Evolutionary conservation across 2,888 invertebrate species (phyloP), one percentile per base, ranked within the genome.

Genomic region (Torymus tubicola): DNA sequence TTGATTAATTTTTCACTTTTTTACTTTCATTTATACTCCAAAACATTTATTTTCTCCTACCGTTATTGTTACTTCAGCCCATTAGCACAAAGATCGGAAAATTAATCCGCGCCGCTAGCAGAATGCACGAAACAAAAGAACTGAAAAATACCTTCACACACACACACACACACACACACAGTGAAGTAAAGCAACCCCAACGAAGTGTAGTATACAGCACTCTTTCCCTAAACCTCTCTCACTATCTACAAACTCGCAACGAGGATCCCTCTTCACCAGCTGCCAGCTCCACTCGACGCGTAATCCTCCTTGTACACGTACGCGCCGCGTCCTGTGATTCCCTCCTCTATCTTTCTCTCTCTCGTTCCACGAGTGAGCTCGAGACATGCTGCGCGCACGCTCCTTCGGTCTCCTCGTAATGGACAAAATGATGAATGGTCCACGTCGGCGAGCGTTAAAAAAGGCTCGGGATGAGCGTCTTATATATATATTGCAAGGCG

Each of bases 351-450:
- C n/a, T 16, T 18, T 50, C 74, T 61, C 72, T 18, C 50, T 14
- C 18, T 21, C 57, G 67, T 42, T 42, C 42, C 42, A 42, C 42
- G 42, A 42, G 42, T 8, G 42, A 42, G 42, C 42, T 42, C 42
- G 42, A 42, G 42, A 42, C 42, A 42, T 42, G 42, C 8, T 42
- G 8, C 42, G 31, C 2, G 5, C 21, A 21, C 21, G 21, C 21
- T 21, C 21, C 31, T 31, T 31, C 31, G 42, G 8, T 42, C 42
- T 42, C 42, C 60, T 65, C 24, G 71, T 60, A 68, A 76, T 69
- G 69, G 76, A 69, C 76, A 64, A 76, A 69, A 68, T 76, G 76
- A 76, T 68, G 76, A 76, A 76, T 76, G 68, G 69, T 31, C 69
- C 52, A 21, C 16, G 21, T 11, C 18, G 57, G 42, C 55, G 74